Percentiles rank a stretch among this genome's conserved stretches.
These are phyloP conservation scores for Isurus oxyrinchus DNA, from an alignment of 2,113 vertebrate species.

Conservation along the genomic window DNA sequence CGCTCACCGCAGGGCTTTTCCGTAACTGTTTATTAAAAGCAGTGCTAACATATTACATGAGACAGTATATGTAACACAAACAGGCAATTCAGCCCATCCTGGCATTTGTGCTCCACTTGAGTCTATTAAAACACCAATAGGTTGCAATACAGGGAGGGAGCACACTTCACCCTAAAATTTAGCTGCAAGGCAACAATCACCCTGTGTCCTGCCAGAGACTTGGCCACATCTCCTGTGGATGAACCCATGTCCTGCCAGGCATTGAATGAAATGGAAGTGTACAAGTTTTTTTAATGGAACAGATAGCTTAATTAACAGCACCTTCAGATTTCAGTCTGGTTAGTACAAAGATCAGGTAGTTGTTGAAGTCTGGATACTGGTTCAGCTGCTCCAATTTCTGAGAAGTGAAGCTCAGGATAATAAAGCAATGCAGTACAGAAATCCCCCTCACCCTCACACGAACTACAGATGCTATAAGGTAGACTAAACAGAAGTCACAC, in stretches of 20 bases:
- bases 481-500: background rate
- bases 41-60: background rate
- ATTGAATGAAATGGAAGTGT: background rate
- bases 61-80: no score
- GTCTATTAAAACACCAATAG: background rate
- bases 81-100: background rate
- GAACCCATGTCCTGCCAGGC: background rate
- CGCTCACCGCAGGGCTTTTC: background rate
- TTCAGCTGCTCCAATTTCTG: slow-evolving; percentile 94
- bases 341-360: slow-evolving; percentile 89
- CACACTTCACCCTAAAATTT: background rate
- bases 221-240: background rate
- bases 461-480: background rate
- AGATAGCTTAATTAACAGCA: slow-evolving; percentile 44
- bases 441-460: no score
- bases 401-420: slow-evolving; percentile 54
- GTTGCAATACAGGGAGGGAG: background rate
- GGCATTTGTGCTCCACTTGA: background rate
- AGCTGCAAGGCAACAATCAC: background rate
- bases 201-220: no score
- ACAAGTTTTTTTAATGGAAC: background rate
- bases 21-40: background rate
- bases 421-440: background rate
- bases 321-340: slow-evolving; percentile 88
- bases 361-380: slow-evolving; percentile 92